These are phyloP conservation scores for Taphrorychus bicolor DNA, from an alignment of 2,888 invertebrate genomes.

Conservation along the genomic window DNA sequence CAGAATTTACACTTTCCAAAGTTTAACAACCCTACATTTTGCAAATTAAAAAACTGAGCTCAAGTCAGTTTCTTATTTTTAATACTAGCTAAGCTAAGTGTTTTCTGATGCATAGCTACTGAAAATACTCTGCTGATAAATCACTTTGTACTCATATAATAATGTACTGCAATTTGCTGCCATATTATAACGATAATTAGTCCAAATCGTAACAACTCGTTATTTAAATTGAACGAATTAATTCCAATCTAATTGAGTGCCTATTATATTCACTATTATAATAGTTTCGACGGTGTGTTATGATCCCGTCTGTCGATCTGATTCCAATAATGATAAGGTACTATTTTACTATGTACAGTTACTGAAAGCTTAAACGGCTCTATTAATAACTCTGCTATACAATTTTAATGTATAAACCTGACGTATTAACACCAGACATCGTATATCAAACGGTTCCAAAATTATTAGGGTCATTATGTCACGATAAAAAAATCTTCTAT, in stretches of 20 bases:
- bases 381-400: background rate
- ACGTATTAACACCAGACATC: background rate
- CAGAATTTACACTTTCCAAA: too few relatives aligned
- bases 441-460: background rate
- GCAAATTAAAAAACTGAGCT: too few relatives aligned
- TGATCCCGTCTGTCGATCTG: background rate
- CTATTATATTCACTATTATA: background rate
- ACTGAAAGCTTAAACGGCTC: background rate
- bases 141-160: too few relatives aligned
- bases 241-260: background rate
- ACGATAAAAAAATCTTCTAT: background rate
- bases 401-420: background rate
- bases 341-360: background rate
- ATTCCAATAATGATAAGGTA: background rate
- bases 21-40: too few relatives aligned
- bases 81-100: too few relatives aligned
- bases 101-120: too few relatives aligned
- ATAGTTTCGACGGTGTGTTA: background rate
- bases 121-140: too few relatives aligned
- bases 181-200: background rate
- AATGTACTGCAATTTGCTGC: background rate
- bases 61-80: too few relatives aligned
- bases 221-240: background rate
- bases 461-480: background rate
- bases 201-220: background rate